These are phyloP conservation scores for Antigone vipio DNA, from an alignment of 2,113 vertebrate species.

Conservation along the genomic window DNA sequence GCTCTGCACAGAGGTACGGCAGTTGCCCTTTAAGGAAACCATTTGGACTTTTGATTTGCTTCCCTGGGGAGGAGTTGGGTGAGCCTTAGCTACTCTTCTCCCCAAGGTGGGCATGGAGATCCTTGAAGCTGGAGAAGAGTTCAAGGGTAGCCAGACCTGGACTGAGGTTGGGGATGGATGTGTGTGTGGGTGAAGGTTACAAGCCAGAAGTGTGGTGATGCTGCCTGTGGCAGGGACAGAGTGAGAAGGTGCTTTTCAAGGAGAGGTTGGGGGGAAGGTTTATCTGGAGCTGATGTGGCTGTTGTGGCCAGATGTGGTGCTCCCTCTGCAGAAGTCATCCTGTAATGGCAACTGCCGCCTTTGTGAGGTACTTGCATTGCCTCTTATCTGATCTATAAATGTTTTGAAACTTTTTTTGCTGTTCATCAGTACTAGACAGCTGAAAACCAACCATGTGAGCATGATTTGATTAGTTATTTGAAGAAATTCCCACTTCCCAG, in stretches of 20 bases:
- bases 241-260: neutral
- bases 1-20: neutral
- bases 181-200: neutral
- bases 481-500: neutral
- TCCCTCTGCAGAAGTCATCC: neutral
- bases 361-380: fast-evolving
- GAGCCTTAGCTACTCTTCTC: neutral
- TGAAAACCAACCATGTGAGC: neutral
- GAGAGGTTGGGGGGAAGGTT: neutral
- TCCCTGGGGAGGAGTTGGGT: neutral
- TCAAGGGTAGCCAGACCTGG: neutral
- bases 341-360: neutral
- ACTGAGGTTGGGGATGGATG: neutral
- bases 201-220: neutral
- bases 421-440: neutral
- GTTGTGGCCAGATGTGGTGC: neutral
- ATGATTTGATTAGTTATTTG: neutral
- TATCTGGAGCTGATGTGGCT: neutral
- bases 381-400: neutral
- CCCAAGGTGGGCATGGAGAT: fast-evolving
- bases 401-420: neutral
- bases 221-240: neutral
- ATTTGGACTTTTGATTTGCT: neutral
- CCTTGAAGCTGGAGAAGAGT: neutral
- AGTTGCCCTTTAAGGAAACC: neutral